These are phyloP conservation scores for Gnathonemus longibarbis DNA, from an alignment of 2,113 vertebrate species.

Conservation along the genomic window DNA sequence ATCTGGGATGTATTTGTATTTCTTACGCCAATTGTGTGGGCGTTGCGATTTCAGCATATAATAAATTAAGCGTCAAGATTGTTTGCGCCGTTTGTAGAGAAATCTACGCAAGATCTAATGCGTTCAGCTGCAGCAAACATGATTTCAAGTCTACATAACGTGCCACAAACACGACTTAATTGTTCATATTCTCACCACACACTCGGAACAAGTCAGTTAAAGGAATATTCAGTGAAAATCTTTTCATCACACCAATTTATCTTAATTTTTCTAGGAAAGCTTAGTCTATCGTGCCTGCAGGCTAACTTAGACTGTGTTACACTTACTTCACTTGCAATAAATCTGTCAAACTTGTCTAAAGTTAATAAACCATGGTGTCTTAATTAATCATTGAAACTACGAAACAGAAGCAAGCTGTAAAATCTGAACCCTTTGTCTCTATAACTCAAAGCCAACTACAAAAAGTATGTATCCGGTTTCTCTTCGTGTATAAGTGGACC, in stretches of 20 bases:
- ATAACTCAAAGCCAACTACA: conserved; percentile 63
- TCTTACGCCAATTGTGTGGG: background rate
- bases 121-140: background rate
- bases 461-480: conserved; percentile 75
- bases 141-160: background rate
- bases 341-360: conserved; percentile 30
- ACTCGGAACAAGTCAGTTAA: background rate
- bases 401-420: conserved; percentile 34
- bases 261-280: background rate
- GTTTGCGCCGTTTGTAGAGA: background rate
- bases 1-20: background rate
- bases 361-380: conserved; percentile 33
- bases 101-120: background rate
- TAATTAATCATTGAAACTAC: conserved; percentile 32
- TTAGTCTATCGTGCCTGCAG: conserved; percentile 35
- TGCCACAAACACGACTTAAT: background rate
- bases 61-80: background rate
- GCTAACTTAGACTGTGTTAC: conserved; percentile 32
- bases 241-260: conserved; percentile 9
- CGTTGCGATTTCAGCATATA: background rate
- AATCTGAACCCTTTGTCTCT: conserved; percentile 35
- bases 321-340: conserved; percentile 36
- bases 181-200: conserved; percentile 2
- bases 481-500: conserved; percentile 64
- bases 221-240: background rate